Evolutionary conservation across 2,797 vertebrate genomes (phyloP).

Genomic region (Pangasius mekongensis): DNA sequence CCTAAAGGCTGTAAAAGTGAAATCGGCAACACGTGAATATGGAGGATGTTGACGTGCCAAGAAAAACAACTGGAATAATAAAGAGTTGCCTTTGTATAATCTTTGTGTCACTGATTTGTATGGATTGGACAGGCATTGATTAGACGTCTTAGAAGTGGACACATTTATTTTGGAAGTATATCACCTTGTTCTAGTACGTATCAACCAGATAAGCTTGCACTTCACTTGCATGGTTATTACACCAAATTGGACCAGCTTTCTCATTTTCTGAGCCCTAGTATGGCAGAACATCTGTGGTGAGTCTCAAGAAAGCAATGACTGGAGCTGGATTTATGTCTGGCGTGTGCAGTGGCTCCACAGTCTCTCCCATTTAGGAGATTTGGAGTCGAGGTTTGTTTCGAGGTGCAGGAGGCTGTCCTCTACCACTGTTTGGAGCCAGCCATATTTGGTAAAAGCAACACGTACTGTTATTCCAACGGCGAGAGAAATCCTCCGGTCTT

Average conservation of each 20-base stretch:
- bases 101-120: not conserved
- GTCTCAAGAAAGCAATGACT: slow-evolving; percentile 23
- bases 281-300: slow-evolving; percentile 14
- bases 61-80: not conserved
- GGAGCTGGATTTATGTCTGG: slow-evolving; percentile 46
- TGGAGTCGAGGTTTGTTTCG: slow-evolving; percentile 51
- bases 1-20: not conserved
- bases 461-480: slow-evolving; percentile 64
- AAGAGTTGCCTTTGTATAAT: not conserved
- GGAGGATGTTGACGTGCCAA: not conserved
- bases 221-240: not conserved
- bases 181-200: not conserved
- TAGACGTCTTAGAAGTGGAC: not conserved
- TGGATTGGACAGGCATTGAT: not conserved
- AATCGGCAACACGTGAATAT: not conserved
- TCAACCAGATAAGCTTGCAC: not conserved
- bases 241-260: not conserved
- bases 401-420: slow-evolving; percentile 49
- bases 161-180: not conserved
- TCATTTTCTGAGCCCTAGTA: slow-evolving; percentile 19
- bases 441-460: slow-evolving; percentile 81
- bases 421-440: slow-evolving; percentile 69
- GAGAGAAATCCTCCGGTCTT: slow-evolving; percentile 67
- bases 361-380: slow-evolving; percentile 62
- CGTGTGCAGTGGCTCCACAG: slow-evolving; percentile 9